phyloP scores from a whole-genome alignment of 2,888 invertebrate genomes.

The Octodonta nipae region DNA sequence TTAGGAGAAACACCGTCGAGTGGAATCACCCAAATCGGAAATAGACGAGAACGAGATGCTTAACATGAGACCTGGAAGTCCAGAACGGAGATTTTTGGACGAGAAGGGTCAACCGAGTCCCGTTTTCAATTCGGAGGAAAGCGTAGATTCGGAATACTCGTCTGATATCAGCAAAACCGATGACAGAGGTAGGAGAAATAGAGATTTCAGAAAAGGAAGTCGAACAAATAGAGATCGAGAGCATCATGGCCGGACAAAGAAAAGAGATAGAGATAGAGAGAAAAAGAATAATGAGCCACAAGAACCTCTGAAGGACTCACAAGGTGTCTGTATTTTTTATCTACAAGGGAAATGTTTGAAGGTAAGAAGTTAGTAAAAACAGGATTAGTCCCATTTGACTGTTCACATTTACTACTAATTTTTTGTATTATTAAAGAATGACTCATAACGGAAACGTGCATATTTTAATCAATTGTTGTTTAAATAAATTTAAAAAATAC shows the following conservation, averaged over 20 bases:
- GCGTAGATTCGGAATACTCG: constrained; percentile 44
- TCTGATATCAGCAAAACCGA: constrained; percentile 27
- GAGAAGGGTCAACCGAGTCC: constrained; percentile 11
- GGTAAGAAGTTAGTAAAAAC: constrained; percentile 25
- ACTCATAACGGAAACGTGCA: too few relatives aligned
- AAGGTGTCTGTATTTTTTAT: constrained; percentile 68
- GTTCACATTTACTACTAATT: too few relatives aligned
- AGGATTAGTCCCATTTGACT: background rate
- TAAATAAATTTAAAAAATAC: too few relatives aligned
- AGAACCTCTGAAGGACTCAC: constrained; percentile 46
- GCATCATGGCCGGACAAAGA: constrained; percentile 14
- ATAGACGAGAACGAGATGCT: constrained; percentile 70
- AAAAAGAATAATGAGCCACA: constrained; percentile 30
- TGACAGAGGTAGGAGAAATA: constrained; percentile 11
- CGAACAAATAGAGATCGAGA: constrained; percentile 7
- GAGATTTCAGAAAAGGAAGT: constrained; percentile 11
- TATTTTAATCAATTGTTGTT: too few relatives aligned
- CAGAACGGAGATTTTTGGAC: constrained; percentile 7
- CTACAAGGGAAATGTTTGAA: constrained; percentile 81
- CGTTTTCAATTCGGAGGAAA: constrained; percentile 31
- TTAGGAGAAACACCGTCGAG: constrained; percentile 42
- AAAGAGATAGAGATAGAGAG: constrained; percentile 2
- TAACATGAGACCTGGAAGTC: constrained; percentile 66
- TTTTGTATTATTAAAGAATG: too few relatives aligned
- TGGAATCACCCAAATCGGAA: constrained; percentile 34